Evolutionary conservation across 2,113 vertebrate species (phyloP), one percentile per base, ranked within the genome.

Genomic region (Podiceps cristatus): DNA sequence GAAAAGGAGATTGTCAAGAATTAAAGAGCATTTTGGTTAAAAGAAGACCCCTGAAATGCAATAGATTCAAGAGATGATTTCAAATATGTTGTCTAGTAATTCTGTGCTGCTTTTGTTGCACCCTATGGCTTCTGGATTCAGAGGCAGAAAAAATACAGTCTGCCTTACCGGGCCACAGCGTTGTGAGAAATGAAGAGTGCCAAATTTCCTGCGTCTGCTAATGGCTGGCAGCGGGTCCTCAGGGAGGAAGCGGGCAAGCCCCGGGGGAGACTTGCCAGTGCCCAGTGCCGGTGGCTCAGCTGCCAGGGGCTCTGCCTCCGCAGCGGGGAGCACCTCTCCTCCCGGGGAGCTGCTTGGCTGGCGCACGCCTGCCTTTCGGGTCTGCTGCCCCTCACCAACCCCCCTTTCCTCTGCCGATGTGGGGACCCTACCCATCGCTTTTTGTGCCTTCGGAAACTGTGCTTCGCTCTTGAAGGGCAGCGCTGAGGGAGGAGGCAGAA

Each of bases 141-240:
- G 79, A 23, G 15, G 29, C 33, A 56, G 64, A 63, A 81, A 79
- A 91, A 59, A 45, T 31, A 40, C 53, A n/a, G 50, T 25, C 83
- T 84, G 22, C 28, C 59, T 69, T 45, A 56, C 16, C 0, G 10
- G 64, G n/a, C 31, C 31, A 42, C 0, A 0, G 25, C 22, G 37
- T 23, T 60, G 25, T 68, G 60, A 76, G 66, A 64, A 86, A 27
- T 13, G 13, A 59, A 28, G 53, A 42, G 24, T 62, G 33, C 45
- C 55, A 76, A 50, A 62, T 45, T 37, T 5, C 14, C 55, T 52
- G 18, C 56, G 35, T 56, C 37, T 47, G 33, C 35, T 88, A 28
- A 7, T 19, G 53, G 20, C 72, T 76, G 58, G 27, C 49, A 50
- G 19, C 1, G 0, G 22, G 13, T 33, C 42, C 59, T 42, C 0